Conservation (phyloP, 2,113 vertebrate genomes). For the Labeo catla region DNA sequence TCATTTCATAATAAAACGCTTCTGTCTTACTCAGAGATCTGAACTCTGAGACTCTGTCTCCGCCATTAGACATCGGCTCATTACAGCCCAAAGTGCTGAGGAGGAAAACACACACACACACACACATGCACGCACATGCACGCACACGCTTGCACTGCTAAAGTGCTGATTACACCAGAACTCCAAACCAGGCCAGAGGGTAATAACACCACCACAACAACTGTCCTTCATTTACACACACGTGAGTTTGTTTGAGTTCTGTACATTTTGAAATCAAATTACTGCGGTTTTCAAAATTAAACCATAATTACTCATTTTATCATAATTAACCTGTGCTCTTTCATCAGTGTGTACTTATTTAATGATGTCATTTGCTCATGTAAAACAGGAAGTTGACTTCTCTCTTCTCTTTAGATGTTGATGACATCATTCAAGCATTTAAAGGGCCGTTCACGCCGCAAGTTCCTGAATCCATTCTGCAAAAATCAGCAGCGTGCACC, state of each 20-base stretch:
- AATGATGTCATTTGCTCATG: background rate
- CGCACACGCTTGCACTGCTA: background rate
- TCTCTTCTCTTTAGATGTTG: background rate
- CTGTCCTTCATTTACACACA: background rate
- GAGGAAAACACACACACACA: background rate
- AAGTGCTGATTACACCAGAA: conserved; percentile 19
- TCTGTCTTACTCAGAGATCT: background rate
- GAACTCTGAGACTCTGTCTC: conserved; percentile 3
- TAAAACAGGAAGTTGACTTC: background rate
- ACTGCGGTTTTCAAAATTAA: background rate
- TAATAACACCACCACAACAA: background rate
- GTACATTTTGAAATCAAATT: background rate
- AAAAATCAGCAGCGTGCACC: too few relatives aligned
- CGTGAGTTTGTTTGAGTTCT: background rate
- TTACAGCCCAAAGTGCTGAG: conserved; percentile 34
- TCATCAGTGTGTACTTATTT: background rate
- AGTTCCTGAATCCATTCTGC: background rate
- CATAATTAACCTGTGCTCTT: background rate
- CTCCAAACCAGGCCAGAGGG: background rate
- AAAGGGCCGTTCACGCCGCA: background rate
- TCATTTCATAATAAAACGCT: background rate
- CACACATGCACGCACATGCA: background rate
- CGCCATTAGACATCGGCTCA: conserved; percentile 11
- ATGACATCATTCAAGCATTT: background rate
- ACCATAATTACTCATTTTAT: background rate